Conservation (phyloP, 2,113 vertebrate genomes). For the Mugil cephalus region DNA sequence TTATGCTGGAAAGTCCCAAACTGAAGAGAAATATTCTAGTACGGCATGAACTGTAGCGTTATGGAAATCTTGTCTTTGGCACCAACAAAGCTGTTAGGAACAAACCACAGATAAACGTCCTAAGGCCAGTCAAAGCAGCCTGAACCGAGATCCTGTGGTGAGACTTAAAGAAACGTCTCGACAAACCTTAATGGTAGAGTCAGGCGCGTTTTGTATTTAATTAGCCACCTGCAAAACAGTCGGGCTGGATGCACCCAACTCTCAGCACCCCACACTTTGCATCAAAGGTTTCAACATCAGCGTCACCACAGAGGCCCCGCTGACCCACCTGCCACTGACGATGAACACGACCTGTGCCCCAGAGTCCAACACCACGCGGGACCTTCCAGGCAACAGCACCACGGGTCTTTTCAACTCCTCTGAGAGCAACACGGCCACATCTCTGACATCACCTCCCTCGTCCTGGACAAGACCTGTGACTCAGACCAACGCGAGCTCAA, state of each 20-base stretch:
- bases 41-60: background rate
- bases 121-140: background rate
- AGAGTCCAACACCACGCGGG: conserved; percentile 17
- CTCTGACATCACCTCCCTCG: conserved; percentile 27
- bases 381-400: conserved; percentile 2
- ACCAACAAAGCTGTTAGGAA: background rate
- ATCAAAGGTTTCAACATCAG: conserved; percentile 17
- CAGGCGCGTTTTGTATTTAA: too few relatives aligned
- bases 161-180: background rate
- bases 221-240: background rate
- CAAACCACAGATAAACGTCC: background rate
- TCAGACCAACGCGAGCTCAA: conserved; percentile 28
- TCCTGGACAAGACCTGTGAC: conserved; percentile 21
- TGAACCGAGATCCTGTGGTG: conserved; percentile 5
- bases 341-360: conserved; percentile 10
- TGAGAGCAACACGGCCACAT: conserved; percentile 25
- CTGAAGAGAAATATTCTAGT: background rate
- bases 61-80: background rate
- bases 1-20: conserved; percentile 24
- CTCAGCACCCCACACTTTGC: conserved; percentile 9
- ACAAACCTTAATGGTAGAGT: background rate
- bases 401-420: background rate
- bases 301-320: background rate
- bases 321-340: conserved; percentile 6
- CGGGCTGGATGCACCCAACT: background rate